These are phyloP conservation scores for Ctenicera cuprea DNA, from an alignment of 2,888 invertebrate genomes.

Conservation along the genomic window DNA sequence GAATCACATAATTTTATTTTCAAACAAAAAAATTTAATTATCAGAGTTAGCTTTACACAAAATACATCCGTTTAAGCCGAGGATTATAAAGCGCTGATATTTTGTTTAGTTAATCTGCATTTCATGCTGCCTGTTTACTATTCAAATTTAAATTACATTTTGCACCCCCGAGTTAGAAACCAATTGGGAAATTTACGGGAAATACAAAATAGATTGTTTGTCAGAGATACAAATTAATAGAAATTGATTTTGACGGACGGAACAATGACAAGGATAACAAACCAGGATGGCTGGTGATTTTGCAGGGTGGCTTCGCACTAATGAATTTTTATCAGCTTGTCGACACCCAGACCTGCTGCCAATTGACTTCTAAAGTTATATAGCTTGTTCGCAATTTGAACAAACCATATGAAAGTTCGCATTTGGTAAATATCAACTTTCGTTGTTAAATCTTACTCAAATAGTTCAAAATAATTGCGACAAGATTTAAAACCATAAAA, in stretches of 20 bases:
- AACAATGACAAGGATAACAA: conserved; percentile 14
- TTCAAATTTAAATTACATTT: conserved; percentile 18
- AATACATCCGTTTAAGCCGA: background rate
- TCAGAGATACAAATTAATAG: conserved; percentile 16
- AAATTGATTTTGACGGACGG: conserved; percentile 20
- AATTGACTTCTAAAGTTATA: too few species aligned
- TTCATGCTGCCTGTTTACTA: background rate
- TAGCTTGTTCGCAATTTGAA: too few species aligned
- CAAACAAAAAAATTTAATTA: background rate
- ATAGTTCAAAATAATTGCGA: too few species aligned
- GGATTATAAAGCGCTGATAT: background rate
- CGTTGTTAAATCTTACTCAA: too few species aligned
- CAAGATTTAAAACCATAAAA: too few species aligned
- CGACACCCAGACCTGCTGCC: too few species aligned
- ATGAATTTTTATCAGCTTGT: too few species aligned
- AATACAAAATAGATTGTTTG: conserved; percentile 16
- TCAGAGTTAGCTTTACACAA: background rate
- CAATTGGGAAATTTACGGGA: conserved; percentile 22
- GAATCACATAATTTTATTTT: background rate
- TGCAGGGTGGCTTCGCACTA: background rate
- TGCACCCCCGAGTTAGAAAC: background rate
- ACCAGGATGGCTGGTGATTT: conserved; percentile 5
- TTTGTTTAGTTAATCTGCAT: background rate
- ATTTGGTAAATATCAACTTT: too few species aligned
- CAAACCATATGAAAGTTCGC: too few species aligned